Evolutionary conservation across 2,113 vertebrate species (phyloP).

Genomic region (Heterotilapia buettikoferi): DNA sequence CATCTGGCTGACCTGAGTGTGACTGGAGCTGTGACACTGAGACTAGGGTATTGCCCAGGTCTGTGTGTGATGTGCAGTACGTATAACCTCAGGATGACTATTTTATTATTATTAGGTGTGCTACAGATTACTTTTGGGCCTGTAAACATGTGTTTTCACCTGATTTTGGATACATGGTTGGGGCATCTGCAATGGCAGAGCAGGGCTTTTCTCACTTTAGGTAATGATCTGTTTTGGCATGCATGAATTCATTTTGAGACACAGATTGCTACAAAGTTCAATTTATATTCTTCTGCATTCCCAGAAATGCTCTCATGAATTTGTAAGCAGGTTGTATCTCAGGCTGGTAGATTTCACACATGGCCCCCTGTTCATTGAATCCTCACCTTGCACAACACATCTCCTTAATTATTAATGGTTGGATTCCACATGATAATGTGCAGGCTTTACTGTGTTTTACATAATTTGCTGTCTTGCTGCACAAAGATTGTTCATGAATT

Average conservation of each 20-base stretch:
- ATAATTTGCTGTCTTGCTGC: slow-evolving; percentile 41
- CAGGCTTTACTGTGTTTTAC: slow-evolving; percentile 42
- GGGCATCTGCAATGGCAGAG: background rate
- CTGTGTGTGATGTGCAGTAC: background rate
- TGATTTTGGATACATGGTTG: background rate
- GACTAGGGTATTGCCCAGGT: background rate
- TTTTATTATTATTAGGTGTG: background rate
- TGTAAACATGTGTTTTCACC: background rate
- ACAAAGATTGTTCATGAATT: slow-evolving; percentile 31
- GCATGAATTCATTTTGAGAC: slow-evolving; percentile 52
- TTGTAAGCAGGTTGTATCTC: background rate
- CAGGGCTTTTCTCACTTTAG: slow-evolving; percentile 1
- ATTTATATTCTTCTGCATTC: slow-evolving; percentile 8
- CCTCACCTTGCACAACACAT: background rate
- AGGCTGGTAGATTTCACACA: slow-evolving; percentile 14
- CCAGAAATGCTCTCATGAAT: slow-evolving; percentile 38
- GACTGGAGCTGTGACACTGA: background rate
- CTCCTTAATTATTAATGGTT: slow-evolving; percentile 60
- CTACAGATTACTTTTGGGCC: background rate
- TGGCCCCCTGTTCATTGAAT: background rate
- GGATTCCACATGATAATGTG: slow-evolving; percentile 27
- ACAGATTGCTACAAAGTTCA: background rate
- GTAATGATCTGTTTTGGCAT: slow-evolving; percentile 37
- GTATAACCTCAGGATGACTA: background rate
- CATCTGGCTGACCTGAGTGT: background rate